Percentiles rank a stretch among this genome's conserved stretches.
These are phyloP conservation scores for Sebastes fasciatus DNA, from an alignment of 2,113 vertebrate genomes.

Conservation along the genomic window DNA sequence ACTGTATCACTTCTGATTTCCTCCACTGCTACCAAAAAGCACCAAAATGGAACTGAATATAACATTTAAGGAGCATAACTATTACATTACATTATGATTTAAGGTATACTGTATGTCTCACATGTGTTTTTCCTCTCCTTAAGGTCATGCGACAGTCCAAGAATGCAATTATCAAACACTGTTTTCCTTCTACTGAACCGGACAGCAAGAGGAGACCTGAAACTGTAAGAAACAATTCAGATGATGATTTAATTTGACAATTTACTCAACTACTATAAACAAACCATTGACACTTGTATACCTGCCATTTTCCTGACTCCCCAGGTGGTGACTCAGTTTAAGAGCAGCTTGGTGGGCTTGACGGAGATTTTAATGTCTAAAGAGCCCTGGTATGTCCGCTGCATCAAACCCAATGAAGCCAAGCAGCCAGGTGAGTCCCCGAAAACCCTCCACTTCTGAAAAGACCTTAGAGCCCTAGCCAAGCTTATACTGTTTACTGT, in stretches of 20 bases:
- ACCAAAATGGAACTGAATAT: neutral
- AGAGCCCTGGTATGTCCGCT: constrained; percentile 94
- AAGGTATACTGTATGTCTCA: neutral
- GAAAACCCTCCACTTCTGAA: neutral
- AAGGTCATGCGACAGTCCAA: constrained; percentile 92
- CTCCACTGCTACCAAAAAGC: neutral
- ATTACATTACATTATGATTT: neutral
- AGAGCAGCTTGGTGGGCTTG: constrained; percentile 90
- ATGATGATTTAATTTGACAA: too few relatives aligned
- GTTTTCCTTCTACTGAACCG: constrained; percentile 88
- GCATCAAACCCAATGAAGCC: constrained; percentile 95
- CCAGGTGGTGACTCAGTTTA: constrained; percentile 97
- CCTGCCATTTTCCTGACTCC: neutral
- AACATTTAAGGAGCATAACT: neutral
- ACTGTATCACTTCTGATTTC: neutral
- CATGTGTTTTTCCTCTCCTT: constrained; percentile 14
- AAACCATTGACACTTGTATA: neutral
- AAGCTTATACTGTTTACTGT: too few relatives aligned
- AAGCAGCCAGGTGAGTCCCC: constrained; percentile 87
- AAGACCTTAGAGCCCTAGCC: neutral
- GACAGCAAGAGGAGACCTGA: constrained; percentile 92
- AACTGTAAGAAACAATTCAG: constrained; percentile 86
- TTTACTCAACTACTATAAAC: neutral
- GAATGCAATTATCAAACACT: constrained; percentile 90
- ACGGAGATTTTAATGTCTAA: constrained; percentile 95